Base-by-base conservation (phyloP, 2,797 vertebrate genomes). In the Lacerta agilis region DNA sequence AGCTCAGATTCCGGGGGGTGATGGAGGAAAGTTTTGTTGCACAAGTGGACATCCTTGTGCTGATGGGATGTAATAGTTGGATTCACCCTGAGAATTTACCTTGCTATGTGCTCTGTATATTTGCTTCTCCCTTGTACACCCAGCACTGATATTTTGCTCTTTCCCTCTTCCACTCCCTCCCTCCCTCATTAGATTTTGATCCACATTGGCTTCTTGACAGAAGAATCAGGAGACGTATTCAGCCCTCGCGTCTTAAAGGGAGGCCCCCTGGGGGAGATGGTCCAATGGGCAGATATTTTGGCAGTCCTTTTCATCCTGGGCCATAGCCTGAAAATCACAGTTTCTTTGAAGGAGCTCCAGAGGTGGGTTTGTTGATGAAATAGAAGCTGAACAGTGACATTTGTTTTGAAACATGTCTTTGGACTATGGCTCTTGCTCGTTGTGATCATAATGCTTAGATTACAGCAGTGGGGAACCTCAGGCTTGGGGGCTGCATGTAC, bases 211-310 rank as follows among this genome's bases (percentile, higher is more conserved):
- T 99, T 99, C 96, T 97, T 99, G 93, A 99, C 99, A 0, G 99
- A 99, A 94, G 99, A 99, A 95, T 99, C 99, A 0, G 99, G 99
- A 36, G 99, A 99, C 0, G 98, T 99, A 87, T 99, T 99, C 96
- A 99, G 99, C 88, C 98, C 99, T 0, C 97, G 98, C 89, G 99
- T 99, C 90, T 96, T 99, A 93, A 99, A 99, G 92, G 99, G 99
- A 1, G 99, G 99, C 7, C 99, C 99, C 0, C 94, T 99, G 90
- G 99, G 99, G 0, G 99, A 99, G 96, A 99, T 99, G 99, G 99
- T 99, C 90, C 99, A 99, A 94, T 99, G 99, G 99, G 99, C 99
- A 0, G 99, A 99, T 95, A 98, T 99, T 92, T 96, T 99, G 92
- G 98, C 98, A 0, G 97, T 98, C 6, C 98, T 99, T 61, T 98